phyloP scores from a whole-genome alignment of 2,113 vertebrate species.

The Ceyx melanurus region DNA sequence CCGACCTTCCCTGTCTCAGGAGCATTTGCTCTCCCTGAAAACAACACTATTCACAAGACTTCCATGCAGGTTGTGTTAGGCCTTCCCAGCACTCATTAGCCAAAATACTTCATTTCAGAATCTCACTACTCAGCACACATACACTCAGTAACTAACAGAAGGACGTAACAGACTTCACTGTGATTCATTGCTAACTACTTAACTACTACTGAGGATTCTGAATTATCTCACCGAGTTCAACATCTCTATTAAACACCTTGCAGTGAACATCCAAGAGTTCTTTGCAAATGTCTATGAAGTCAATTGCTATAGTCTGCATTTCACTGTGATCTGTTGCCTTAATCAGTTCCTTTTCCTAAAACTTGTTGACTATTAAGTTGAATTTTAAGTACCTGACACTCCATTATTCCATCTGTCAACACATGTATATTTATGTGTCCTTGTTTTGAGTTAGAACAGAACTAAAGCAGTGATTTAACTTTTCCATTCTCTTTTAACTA shows the following conservation, averaged over 20 bases:
- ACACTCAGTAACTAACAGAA: background rate
- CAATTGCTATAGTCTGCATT: background rate
- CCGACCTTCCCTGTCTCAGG: background rate
- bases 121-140: background rate
- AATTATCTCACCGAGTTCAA: background rate
- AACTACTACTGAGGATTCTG: background rate
- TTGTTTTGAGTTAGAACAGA: too few relatives aligned
- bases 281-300: background rate
- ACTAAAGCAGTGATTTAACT: too few relatives aligned
- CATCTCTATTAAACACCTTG: background rate
- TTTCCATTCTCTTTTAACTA: too few relatives aligned
- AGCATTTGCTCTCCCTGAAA: background rate
- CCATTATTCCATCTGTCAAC: background rate
- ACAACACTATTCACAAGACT: background rate
- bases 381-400: background rate
- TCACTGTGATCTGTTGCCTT: background rate
- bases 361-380: background rate
- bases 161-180: background rate
- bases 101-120: background rate
- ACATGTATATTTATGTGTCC: background rate
- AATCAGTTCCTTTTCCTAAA: background rate
- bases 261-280: background rate
- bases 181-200: background rate
- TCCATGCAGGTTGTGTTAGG: background rate
- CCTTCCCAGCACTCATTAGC: background rate